phyloP scores from a whole-genome alignment of 2,888 invertebrate species.

The Lepas anatifera region DNA sequence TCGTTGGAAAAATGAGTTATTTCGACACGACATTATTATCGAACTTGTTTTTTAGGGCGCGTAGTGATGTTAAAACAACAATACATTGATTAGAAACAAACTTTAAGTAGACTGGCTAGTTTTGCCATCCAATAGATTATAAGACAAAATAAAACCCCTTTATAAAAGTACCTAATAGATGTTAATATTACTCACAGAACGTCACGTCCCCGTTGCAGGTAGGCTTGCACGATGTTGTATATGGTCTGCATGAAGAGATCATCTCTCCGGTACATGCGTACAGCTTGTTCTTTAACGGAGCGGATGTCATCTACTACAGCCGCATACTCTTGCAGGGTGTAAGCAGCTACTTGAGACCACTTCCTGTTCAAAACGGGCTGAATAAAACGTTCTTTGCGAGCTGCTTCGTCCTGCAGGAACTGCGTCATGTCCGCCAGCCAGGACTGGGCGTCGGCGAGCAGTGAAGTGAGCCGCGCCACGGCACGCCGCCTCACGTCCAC shows the following conservation, averaged over 20 bases:
- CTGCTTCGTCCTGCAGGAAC: slow-evolving; percentile 23
- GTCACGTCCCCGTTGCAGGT: background rate
- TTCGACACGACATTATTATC: too few relatives aligned
- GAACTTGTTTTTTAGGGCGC: too few relatives aligned
- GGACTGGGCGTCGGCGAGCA: slow-evolving; percentile 18
- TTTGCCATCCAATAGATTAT: too few relatives aligned
- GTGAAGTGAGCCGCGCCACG: slow-evolving; percentile 21
- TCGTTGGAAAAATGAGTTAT: too few relatives aligned
- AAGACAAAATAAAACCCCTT: background rate
- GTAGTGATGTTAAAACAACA: too few relatives aligned
- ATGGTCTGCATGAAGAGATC: background rate
- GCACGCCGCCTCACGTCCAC: slow-evolving; percentile 24
- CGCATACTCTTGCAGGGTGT: background rate
- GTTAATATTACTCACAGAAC: background rate
- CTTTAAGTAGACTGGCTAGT: too few relatives aligned
- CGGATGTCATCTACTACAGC: background rate
- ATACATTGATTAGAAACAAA: too few relatives aligned
- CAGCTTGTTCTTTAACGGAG: too few relatives aligned
- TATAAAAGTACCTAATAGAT: background rate
- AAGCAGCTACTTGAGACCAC: background rate
- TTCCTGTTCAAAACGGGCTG: slow-evolving; percentile 9
- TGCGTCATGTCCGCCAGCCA: slow-evolving; percentile 19
- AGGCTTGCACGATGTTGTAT: background rate
- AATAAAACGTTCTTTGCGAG: slow-evolving; percentile 17
- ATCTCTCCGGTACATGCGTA: background rate